Base-by-base conservation (phyloP, 2,888 invertebrate genomes). In the Antitype chi region DNA sequence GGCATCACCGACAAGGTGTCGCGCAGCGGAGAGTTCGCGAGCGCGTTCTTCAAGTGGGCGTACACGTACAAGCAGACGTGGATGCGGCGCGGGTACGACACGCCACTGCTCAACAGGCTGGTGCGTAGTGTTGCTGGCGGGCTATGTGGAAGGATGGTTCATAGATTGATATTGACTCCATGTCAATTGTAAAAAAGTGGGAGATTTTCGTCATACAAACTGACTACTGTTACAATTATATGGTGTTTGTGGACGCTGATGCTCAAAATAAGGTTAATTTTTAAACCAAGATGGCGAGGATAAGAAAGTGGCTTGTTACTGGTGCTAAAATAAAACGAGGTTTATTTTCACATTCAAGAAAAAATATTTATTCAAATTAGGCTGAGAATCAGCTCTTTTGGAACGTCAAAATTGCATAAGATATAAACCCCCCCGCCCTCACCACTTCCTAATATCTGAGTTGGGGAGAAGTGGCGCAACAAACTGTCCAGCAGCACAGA, bases 1-100 rank as follows among this genome's bases (percentile, higher is more conserved):
- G 99, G 98, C 88, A 99, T 99, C 81, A 99, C 99, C 92, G 99
- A 99, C 91, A 99, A 99, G 94, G 98, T 99, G 72, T 97, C 98
- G 70, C 98, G 98, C 88, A 98, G 98, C 75, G 98, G 99, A 17
- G 97, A 97, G 64, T 97, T 99, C 80, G 98, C 98, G 76, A 98
- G 98, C 93, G 98, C 98, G 1, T 96, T 99, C 85, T 99, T 99
- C 97, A 98, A 98, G 93, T 99, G 99, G 97, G 99, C 99, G 0
- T 99, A 99, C 94, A 97, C 98, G 75, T 99, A 99, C 97, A 99
- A 99, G 97, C 97, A 97, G 86, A 97, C 97, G 82, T 99, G 99
- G 98, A 97, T 97, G 93, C 97, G 98, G 84, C 97, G 98, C 89
- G 99, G 99, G 23, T 99, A 98, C 94, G 97, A 97, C 88, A 99